phyloP scores from a whole-genome alignment of 2,888 invertebrate species.

The Tinea pellionella region DNA sequence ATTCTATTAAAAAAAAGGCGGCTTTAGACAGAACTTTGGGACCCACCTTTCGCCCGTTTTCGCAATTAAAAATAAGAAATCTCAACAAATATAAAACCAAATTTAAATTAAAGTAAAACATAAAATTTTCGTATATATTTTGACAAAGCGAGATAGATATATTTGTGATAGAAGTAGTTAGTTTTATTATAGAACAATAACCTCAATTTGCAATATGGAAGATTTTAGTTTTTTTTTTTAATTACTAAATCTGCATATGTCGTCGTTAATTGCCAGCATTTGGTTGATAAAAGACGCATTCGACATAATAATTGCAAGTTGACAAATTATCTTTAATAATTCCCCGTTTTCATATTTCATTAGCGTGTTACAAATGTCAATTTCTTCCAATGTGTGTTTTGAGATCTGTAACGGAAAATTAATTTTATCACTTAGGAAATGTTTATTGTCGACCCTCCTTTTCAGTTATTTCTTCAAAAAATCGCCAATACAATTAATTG shows the following conservation, averaged over 20 bases:
- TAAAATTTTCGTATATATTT: too few species aligned
- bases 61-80: too few species aligned
- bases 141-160: too few species aligned
- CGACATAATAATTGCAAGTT: constrained; percentile 74
- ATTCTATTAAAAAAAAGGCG: background rate
- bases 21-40: background rate
- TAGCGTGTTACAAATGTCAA: constrained; percentile 78
- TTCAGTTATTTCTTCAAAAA: too few species aligned
- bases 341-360: constrained; percentile 76
- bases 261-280: constrained; percentile 82
- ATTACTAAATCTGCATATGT: constrained; percentile 72
- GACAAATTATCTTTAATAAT: constrained; percentile 72
- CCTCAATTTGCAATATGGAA: too few species aligned
- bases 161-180: too few species aligned
- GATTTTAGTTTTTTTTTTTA: background rate
- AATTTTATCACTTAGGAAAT: too few species aligned
- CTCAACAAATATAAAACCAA: too few species aligned
- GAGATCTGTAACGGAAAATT: constrained; percentile 58
- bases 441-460: too few species aligned
- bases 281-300: constrained; percentile 81
- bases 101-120: too few species aligned
- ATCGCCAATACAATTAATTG: too few species aligned
- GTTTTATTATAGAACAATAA: too few species aligned
- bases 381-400: constrained; percentile 69
- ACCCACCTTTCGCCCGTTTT: background rate